Conservation (phyloP, 2,888 invertebrate genomes). For the Agriopis marginaria region DNA sequence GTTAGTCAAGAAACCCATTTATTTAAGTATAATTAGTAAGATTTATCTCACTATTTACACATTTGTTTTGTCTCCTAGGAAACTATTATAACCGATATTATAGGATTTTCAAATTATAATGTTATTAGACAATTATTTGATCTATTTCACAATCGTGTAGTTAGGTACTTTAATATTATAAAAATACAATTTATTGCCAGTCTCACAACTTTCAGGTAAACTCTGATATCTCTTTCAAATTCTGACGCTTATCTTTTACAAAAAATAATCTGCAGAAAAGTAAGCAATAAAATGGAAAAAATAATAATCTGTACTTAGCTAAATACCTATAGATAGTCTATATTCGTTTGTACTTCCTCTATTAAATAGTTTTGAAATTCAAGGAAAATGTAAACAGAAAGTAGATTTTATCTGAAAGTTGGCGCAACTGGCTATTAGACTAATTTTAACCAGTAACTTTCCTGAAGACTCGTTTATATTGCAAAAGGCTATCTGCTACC, state of each 20-base stretch:
- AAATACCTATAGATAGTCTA: too few relatives aligned
- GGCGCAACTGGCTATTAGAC: constrained; percentile 48
- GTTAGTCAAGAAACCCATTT: constrained; percentile 8
- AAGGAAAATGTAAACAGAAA: background rate
- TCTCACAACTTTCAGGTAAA: constrained; percentile 32
- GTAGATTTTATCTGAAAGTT: constrained; percentile 22
- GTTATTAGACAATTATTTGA: constrained; percentile 62
- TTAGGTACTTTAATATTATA: constrained; percentile 69
- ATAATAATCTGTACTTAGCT: too few relatives aligned
- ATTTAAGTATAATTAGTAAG: constrained; percentile 40
- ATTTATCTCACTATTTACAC: constrained; percentile 37
- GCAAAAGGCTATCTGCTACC: too few relatives aligned
- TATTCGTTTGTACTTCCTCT: too few relatives aligned
- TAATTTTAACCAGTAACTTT: constrained; percentile 66
- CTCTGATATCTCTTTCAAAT: background rate
- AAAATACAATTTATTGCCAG: constrained; percentile 51
- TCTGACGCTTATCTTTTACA: too few relatives aligned
- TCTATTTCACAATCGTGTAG: constrained; percentile 71
- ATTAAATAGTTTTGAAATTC: too few relatives aligned
- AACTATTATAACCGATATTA: constrained; percentile 54
- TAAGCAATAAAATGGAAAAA: too few relatives aligned
- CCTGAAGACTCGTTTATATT: constrained; percentile 47
- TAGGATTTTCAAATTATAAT: constrained; percentile 55
- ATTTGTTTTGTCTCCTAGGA: constrained; percentile 44
- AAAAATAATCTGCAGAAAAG: too few relatives aligned